Conservation (phyloP, 1,140 invertebrate species). For the Lepidurus apus region DNA sequence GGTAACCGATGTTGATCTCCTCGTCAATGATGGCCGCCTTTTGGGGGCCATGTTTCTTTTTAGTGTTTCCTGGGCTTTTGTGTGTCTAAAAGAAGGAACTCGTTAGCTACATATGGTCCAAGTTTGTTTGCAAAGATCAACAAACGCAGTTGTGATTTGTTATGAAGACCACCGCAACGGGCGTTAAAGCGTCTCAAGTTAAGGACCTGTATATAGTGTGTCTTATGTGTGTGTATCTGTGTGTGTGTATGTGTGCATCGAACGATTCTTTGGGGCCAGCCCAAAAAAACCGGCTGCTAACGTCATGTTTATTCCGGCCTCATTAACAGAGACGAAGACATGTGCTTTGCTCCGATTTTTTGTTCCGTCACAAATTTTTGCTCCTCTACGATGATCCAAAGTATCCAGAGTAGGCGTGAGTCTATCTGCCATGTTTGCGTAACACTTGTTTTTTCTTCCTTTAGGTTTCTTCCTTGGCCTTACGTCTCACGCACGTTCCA, state of each 20-base stretch:
- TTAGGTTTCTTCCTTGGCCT: too few species aligned
- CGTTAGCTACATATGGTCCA: conserved; percentile 18
- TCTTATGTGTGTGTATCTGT: conserved; percentile 11
- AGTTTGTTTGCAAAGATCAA: conserved; percentile 22
- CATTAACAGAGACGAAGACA: conserved; percentile 21
- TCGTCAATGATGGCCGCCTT: too few species aligned
- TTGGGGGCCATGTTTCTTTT: not conserved
- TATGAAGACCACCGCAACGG: conserved; percentile 20
- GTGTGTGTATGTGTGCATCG: not conserved
- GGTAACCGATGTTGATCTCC: too few species aligned
- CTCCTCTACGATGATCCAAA: too few species aligned
- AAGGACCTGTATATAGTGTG: conserved; percentile 1
- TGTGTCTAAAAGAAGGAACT: not conserved
- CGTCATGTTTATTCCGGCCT: conserved; percentile 18
- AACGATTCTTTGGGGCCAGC: not conserved
- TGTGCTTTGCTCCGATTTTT: conserved; percentile 5
- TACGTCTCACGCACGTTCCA: too few species aligned
- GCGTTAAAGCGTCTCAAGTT: conserved; percentile 19
- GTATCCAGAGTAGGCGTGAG: too few species aligned
- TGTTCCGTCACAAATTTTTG: not conserved
- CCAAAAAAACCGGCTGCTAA: not conserved
- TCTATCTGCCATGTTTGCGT: too few species aligned
- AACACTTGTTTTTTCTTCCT: too few species aligned
- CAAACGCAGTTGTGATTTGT: conserved; percentile 19
- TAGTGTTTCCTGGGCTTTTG: not conserved